Conservation (phyloP, 1,140 invertebrate genomes). For the Manduca sexta region DNA sequence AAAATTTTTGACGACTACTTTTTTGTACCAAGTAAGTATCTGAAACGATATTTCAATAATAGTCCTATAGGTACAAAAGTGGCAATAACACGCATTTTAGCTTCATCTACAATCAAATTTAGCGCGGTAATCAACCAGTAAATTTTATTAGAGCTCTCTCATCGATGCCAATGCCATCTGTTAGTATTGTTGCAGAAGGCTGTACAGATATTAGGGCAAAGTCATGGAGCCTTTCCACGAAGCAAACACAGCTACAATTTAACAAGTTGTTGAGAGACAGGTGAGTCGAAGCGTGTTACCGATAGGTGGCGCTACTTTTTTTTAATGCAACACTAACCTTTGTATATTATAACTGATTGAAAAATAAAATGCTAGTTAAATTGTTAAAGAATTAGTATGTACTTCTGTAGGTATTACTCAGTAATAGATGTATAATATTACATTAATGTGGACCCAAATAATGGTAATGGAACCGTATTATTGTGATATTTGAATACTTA, state of each 20-base stretch:
- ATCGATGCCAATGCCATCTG: constrained; percentile 8
- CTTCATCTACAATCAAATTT: constrained; percentile 5
- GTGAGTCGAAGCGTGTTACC: constrained; percentile 24
- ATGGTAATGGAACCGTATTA: too few species aligned
- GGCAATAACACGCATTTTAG: constrained; percentile 7
- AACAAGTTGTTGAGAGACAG: constrained; percentile 39
- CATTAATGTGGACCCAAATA: too few species aligned
- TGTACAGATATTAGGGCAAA: constrained; percentile 24
- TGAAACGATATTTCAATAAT: constrained; percentile 1
- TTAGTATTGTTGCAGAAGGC: constrained; percentile 26
- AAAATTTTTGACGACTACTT: too few species aligned
- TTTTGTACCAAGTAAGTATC: too few species aligned
- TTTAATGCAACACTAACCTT: background rate
- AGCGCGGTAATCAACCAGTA: constrained; percentile 1
- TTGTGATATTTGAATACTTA: too few species aligned
- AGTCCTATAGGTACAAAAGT: background rate
- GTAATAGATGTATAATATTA: too few species aligned
- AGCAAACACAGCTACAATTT: constrained; percentile 22
- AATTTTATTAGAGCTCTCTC: background rate
- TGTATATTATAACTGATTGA: too few species aligned
- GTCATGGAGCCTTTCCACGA: constrained; percentile 1
- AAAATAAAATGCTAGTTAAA: too few species aligned
- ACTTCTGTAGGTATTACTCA: too few species aligned
- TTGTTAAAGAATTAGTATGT: too few species aligned
- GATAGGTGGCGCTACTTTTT: constrained; percentile 32